Evolutionary conservation across 2,113 vertebrate genomes (phyloP).

Genomic region (Delphinus delphis): DNA sequence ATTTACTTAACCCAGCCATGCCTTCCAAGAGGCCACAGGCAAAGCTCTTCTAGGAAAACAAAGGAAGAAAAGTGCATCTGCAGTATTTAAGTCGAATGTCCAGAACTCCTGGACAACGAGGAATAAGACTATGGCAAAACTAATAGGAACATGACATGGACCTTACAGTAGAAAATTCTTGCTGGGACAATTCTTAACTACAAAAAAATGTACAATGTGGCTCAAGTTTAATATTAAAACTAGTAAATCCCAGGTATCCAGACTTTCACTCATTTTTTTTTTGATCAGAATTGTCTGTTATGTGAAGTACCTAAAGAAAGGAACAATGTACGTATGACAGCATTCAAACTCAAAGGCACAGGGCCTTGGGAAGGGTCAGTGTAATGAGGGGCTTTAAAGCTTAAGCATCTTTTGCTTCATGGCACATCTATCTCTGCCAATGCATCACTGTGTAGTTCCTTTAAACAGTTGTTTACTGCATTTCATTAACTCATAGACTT

Average conservation of each 20-base stretch:
- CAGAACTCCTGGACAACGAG: neutral
- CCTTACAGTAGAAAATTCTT: neutral
- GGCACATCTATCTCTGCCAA: neutral
- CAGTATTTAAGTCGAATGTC: neutral
- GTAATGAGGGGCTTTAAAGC: neutral
- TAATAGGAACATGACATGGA: too few relatives aligned
- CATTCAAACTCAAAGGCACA: neutral
- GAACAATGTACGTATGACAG: neutral
- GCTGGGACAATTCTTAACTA: neutral
- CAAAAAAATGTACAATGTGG: neutral
- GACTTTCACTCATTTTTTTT: neutral
- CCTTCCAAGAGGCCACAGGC: neutral
- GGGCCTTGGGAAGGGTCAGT: neutral
- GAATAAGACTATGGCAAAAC: neutral
- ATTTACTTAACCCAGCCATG: neutral
- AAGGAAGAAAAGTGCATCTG: neutral
- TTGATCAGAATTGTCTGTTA: neutral
- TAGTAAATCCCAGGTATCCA: neutral
- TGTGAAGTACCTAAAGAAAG: neutral
- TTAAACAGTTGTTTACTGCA: neutral
- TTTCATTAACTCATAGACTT: neutral
- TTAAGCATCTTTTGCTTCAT: neutral
- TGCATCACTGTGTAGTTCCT: neutral
- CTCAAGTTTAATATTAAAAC: neutral
- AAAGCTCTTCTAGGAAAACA: neutral